These are phyloP conservation scores for Drosophila suzukii DNA, from an alignment of 1,140 invertebrate species.

Conservation along the genomic window DNA sequence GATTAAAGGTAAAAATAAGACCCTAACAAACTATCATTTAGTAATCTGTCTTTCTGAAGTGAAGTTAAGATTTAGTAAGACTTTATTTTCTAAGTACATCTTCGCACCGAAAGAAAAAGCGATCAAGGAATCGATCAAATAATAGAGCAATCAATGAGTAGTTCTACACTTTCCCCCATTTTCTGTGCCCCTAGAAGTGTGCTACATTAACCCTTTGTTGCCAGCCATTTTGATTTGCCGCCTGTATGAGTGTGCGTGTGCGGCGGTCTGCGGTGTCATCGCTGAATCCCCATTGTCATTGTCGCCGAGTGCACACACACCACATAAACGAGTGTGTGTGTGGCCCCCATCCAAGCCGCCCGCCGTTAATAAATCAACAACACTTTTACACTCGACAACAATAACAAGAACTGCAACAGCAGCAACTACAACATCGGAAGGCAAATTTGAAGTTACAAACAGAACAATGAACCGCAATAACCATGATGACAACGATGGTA, in stretches of 20 bases:
- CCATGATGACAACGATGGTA: conserved; percentile 49
- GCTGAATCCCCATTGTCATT: conserved; percentile 39
- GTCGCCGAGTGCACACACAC: conserved; percentile 58
- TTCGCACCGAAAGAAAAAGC: background rate
- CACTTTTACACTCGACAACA: conserved; percentile 68
- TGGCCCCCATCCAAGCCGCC: conserved; percentile 27
- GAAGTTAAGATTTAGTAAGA: too few relatives aligned
- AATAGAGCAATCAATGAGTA: conserved; percentile 22
- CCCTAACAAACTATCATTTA: too few relatives aligned
- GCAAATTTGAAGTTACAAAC: conserved; percentile 64
- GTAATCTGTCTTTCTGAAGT: too few relatives aligned
- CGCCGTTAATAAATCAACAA: conserved; percentile 79
- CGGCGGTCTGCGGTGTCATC: conserved; percentile 36
- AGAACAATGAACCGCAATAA: conserved; percentile 78
- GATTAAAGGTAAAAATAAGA: too few relatives aligned
- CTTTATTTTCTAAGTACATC: background rate
- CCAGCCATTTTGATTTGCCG: conserved; percentile 62
- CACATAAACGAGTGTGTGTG: conserved; percentile 33
- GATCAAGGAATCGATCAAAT: conserved; percentile 23
- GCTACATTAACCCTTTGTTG: conserved; percentile 66
- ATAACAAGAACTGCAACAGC: conserved; percentile 34
- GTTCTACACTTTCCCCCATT: background rate
- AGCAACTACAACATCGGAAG: conserved; percentile 43
- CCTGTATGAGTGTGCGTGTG: conserved; percentile 27
- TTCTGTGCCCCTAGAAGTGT: conserved; percentile 14